Percentiles rank a stretch among this genome's conserved stretches.
phyloP scores from a whole-genome alignment of 2,888 invertebrate species.

The Agrotis exclamationis region DNA sequence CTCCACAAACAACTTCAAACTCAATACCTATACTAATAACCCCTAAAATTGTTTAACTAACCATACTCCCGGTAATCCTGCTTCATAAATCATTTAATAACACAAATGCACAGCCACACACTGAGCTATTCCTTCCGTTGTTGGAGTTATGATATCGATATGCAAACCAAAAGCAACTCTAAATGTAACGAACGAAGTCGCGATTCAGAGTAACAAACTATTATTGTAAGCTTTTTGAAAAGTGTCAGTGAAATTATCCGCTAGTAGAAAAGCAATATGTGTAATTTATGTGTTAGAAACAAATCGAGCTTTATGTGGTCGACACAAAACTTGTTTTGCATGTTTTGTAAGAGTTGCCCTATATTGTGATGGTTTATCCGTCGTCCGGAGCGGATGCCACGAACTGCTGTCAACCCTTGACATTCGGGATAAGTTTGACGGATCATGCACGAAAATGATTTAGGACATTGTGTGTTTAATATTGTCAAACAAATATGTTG shows the following conservation, averaged over 20 bases:
- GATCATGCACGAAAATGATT: conserved; percentile 85
- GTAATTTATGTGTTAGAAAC: conserved; percentile 58
- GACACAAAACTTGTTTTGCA: conserved; percentile 69
- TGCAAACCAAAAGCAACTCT: conserved; percentile 68
- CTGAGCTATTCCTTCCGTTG: conserved; percentile 89
- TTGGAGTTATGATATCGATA: conserved; percentile 73
- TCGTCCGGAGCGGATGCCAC: conserved; percentile 85
- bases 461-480: conserved; percentile 77
- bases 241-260: conserved; percentile 69
- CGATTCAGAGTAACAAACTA: conserved; percentile 54
- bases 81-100: conserved; percentile 91
- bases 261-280: conserved; percentile 78
- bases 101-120: conserved; percentile 90
- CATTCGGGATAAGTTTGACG: conserved; percentile 87
- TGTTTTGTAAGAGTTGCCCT: conserved; percentile 55
- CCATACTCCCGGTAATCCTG: conserved; percentile 82
- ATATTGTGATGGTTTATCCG: conserved; percentile 80
- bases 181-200: conserved; percentile 49
- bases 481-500: conserved; percentile 65
- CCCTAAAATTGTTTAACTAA: conserved; percentile 76
- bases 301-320: conserved; percentile 69
- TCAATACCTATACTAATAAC: conserved; percentile 73
- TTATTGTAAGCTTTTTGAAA: conserved; percentile 75
- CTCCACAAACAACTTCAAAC: conserved; percentile 72
- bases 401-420: conserved; percentile 89